These are phyloP conservation scores for Hemibagrus wyckioides DNA, from an alignment of 2,113 vertebrate genomes.

Conservation along the genomic window DNA sequence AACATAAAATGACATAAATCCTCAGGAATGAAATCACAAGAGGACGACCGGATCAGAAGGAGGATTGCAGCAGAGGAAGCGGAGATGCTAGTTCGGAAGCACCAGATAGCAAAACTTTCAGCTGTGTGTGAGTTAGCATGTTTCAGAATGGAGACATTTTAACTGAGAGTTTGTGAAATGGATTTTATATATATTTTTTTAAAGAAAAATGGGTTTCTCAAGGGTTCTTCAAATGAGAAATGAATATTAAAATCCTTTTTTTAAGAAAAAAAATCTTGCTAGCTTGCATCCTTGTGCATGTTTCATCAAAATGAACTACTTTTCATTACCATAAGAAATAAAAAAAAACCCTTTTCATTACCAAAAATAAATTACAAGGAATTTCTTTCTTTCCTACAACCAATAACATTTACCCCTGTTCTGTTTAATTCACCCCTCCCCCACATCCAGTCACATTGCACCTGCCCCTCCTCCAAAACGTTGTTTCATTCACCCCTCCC, in stretches of 20 bases:
- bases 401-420: neutral
- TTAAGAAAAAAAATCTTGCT: too few species aligned
- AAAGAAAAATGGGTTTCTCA: neutral
- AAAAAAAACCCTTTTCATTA: too few species aligned
- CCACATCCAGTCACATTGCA: too few species aligned
- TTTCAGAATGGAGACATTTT: neutral
- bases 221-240: neutral
- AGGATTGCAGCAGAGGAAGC: neutral
- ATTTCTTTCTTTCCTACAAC: neutral
- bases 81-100: neutral
- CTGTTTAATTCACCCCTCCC: neutral
- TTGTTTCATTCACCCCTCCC: neutral
- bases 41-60: neutral
- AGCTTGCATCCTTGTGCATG: neutral
- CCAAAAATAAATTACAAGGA: neutral
- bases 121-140: neutral
- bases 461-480: neutral
- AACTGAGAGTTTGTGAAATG: neutral
- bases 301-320: neutral
- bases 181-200: too few species aligned
- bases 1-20: conserved; percentile 4
- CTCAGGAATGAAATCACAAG: neutral
- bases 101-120: neutral
- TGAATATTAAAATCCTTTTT: neutral
- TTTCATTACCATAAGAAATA: too few species aligned